phyloP scores from a whole-genome alignment of 1,140 invertebrate genomes.

The Tetragonula clypearis region DNA sequence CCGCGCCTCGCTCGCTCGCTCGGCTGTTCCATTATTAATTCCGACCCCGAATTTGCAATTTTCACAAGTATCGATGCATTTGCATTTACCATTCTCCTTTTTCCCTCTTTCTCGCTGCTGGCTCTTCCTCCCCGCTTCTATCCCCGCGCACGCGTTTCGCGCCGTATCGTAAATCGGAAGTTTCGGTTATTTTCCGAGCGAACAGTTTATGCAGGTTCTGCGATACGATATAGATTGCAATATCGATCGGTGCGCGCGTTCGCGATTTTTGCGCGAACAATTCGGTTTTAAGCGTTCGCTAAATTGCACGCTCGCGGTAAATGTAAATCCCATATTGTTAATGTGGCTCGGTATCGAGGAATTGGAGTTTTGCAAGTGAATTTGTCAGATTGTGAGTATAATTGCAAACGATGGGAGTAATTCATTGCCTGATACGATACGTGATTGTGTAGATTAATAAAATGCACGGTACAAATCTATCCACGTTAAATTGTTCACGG shows the following conservation, averaged over 20 bases:
- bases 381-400: background rate
- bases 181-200: background rate
- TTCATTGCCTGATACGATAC: too few relatives aligned
- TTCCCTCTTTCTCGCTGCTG: background rate
- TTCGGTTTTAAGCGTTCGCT: background rate
- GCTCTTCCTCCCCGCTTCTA: background rate
- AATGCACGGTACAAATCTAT: too few relatives aligned
- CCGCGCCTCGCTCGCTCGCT: background rate
- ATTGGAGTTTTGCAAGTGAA: background rate
- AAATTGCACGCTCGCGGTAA: background rate
- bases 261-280: too few relatives aligned
- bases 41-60: slow-evolving; percentile 33
- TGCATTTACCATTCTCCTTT: slow-evolving; percentile 11
- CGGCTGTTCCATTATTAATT: slow-evolving; percentile 37
- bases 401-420: background rate
- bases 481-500: too few relatives aligned
- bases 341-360: background rate
- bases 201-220: background rate
- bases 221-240: background rate
- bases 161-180: background rate
- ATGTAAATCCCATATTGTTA: background rate
- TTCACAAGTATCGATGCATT: slow-evolving; percentile 33
- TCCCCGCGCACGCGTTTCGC: too few relatives aligned
- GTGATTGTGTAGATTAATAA: too few relatives aligned
- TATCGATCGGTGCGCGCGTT: background rate